Evolutionary conservation across 2,113 vertebrate genomes (phyloP).

Genomic region (Gallinago paraguaiae): DNA sequence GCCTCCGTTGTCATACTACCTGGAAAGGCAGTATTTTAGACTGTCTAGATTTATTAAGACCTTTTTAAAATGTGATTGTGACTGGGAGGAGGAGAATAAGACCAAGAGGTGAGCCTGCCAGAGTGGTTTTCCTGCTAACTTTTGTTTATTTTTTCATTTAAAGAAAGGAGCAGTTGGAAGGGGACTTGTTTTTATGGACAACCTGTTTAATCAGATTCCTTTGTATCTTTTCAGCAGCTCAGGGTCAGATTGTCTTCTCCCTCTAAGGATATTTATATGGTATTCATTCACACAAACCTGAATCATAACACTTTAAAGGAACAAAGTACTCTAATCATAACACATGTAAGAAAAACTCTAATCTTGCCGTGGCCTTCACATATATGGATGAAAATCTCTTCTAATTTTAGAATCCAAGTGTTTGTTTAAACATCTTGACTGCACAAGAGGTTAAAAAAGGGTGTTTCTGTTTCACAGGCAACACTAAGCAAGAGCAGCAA

Average conservation of each 20-base stretch:
- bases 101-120: not conserved
- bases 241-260: not conserved
- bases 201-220: not conserved
- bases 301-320: not conserved
- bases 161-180: not conserved
- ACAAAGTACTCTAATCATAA: not conserved
- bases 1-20: not conserved
- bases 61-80: not conserved
- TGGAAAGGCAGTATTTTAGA: not conserved
- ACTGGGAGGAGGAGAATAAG: not conserved
- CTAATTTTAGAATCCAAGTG: not conserved
- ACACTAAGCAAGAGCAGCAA: not conserved
- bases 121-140: not conserved
- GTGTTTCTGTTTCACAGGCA: not conserved
- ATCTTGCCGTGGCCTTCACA: not conserved
- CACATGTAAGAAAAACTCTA: not conserved
- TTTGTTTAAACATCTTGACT: not conserved
- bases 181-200: not conserved
- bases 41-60: not conserved
- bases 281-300: not conserved
- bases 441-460: not conserved
- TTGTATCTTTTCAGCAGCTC: not conserved
- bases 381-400: not conserved
- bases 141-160: not conserved
- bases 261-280: not conserved